Base-by-base conservation (phyloP, 1,140 invertebrate species). In the Gryon sp. region DNA sequence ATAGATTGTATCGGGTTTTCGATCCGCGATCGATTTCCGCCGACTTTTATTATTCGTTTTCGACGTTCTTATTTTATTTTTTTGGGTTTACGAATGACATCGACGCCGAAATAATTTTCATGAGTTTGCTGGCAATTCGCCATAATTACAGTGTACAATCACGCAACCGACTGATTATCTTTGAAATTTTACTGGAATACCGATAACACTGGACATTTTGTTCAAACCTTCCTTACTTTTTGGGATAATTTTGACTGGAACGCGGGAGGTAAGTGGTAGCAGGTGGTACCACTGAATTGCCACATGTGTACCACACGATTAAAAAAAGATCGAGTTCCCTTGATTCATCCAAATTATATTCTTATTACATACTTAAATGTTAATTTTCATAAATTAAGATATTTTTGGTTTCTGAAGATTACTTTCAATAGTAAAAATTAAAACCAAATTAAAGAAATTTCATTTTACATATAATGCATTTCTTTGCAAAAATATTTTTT, bases 1-100 rank as follows among this genome's bases (percentile, higher is more conserved):
- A 84, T 84, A 88, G 87, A 87, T 87, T 83, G 83, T 83, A 83
- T 84, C 81, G 77, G 65, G 63, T 69, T 62, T 72, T 75, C 80
- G 81, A 83, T 83, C 76, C 68, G 70, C 65, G 59, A 79, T 79
- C 77, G 72, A 79, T 79, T 68, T 59, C 60, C 59, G 50, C 16
- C 50, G 57, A 52, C 40, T 30, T 46, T 36, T 36, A 28, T 24
- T 19, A 40, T 48, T 11, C 22, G 46, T 20, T 24, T 60, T 34
- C 45, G 52, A 40, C 40, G n/a, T n/a, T n/a, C n/a, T n/a, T n/a
- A n/a, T n/a, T n/a, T n/a, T n/a, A n/a, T n/a, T n/a, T n/a, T n/a
- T n/a, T n/a, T n/a, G n/a, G n/a, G n/a, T n/a, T n/a, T n/a, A n/a
- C 59, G 20, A 30, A 74, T 66, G 66, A 48, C 59, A 24, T 28